These are phyloP conservation scores for Pyrrhosoma nymphula DNA, from an alignment of 2,888 invertebrate genomes.

Conservation along the genomic window DNA sequence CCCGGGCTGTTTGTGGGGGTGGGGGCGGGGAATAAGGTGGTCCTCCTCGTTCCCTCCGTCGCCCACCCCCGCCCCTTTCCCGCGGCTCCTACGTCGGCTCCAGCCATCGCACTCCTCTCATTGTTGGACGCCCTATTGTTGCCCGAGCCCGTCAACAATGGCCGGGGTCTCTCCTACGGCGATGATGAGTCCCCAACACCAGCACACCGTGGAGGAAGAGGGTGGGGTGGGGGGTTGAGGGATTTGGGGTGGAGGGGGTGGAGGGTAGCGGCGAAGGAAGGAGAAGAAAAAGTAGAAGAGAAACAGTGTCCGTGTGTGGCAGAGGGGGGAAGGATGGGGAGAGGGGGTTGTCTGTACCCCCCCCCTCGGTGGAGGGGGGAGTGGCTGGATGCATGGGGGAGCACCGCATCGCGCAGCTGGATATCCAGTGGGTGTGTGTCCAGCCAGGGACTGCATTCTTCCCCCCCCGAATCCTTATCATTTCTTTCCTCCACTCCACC, in stretches of 20 bases:
- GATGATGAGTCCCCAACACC: conserved; percentile 47
- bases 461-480: no score
- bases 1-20: background rate
- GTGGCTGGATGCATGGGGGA: no score
- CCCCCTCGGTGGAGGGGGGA: no score
- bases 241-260: background rate
- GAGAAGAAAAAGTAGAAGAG: background rate
- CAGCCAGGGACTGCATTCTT: no score
- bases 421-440: no score
- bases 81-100: background rate
- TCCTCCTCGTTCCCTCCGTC: background rate
- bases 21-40: background rate
- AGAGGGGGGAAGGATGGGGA: background rate
- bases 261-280: background rate
- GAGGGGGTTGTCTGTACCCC: no score
- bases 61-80: background rate
- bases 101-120: conserved; percentile 5
- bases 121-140: conserved; percentile 40
- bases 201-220: background rate
- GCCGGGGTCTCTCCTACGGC: background rate
- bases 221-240: background rate
- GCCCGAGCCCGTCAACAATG: conserved; percentile 46
- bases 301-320: background rate
- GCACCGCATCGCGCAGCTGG: no score
- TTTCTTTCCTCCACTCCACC: no score